phyloP scores from a whole-genome alignment of 2,797 vertebrate species.

The Tachyglossus aculeatus region DNA sequence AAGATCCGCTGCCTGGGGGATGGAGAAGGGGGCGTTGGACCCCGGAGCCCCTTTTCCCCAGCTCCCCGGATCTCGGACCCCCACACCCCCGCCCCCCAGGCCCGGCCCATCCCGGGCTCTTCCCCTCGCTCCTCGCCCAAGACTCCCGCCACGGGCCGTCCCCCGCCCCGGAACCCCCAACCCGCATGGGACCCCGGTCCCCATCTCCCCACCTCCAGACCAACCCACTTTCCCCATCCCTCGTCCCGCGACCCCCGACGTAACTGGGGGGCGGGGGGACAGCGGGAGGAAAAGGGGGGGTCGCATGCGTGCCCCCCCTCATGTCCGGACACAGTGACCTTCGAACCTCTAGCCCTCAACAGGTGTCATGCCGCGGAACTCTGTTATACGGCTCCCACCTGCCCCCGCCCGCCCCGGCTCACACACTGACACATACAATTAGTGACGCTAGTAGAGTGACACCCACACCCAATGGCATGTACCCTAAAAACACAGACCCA shows the following conservation, averaged over 20 bases:
- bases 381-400: too few species aligned
- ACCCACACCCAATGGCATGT: background rate
- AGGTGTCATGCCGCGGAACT: too few species aligned
- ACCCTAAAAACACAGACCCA: background rate
- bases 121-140: background rate
- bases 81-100: background rate
- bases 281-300: too few species aligned
- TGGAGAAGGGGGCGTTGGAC: background rate
- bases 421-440: too few species aligned
- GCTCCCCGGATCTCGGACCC: background rate
- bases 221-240: background rate
- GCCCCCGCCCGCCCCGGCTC: too few species aligned
- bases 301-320: too few species aligned
- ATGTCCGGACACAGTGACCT: too few species aligned
- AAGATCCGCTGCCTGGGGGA: constrained; percentile 30
- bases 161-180: background rate
- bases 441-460: background rate
- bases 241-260: too few species aligned
- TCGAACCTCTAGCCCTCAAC: too few species aligned
- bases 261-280: too few species aligned
- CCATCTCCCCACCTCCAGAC: background rate
- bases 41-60: background rate
- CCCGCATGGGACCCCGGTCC: background rate
- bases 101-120: background rate
- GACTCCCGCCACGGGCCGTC: background rate